These are phyloP conservation scores for Colletes collaris DNA, from an alignment of 2,888 invertebrate species.

Conservation along the genomic window DNA sequence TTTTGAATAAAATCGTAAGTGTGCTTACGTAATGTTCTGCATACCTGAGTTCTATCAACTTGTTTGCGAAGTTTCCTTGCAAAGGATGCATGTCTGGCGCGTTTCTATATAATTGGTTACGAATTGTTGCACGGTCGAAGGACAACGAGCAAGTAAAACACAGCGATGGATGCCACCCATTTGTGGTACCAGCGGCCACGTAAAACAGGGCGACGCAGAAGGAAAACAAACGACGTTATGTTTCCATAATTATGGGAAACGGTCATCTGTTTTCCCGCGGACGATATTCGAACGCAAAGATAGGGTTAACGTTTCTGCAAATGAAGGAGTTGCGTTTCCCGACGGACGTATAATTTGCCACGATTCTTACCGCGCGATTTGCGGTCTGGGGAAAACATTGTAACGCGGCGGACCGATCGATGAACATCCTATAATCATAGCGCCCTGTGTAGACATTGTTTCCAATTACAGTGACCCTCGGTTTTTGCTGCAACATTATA, in stretches of 20 bases:
- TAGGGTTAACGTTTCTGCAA: neutral
- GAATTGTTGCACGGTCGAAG: conserved; percentile 37
- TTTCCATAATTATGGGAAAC: conserved; percentile 30
- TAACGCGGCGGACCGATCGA: neutral
- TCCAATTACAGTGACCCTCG: neutral
- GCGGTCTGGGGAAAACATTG: neutral
- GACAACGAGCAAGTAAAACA: conserved; percentile 9
- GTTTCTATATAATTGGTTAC: neutral
- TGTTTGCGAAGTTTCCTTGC: too few relatives aligned
- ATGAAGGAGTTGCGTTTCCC: neutral
- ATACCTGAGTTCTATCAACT: too few relatives aligned
- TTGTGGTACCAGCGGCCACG: neutral
- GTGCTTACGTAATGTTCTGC: too few relatives aligned
- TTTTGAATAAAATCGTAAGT: too few relatives aligned
- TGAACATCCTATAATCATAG: conserved; percentile 1
- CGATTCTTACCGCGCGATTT: neutral
- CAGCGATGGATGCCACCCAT: neutral
- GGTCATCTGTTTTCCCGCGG: neutral
- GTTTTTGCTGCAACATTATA: neutral
- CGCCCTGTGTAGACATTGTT: neutral
- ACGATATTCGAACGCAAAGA: neutral
- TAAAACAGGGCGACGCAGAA: neutral
- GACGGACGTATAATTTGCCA: neutral
- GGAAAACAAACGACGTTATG: conserved; percentile 16
- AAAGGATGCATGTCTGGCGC: too few relatives aligned